Evolutionary conservation across 2,113 vertebrate genomes (phyloP).

Genomic region (Cyprinus carpio): DNA sequence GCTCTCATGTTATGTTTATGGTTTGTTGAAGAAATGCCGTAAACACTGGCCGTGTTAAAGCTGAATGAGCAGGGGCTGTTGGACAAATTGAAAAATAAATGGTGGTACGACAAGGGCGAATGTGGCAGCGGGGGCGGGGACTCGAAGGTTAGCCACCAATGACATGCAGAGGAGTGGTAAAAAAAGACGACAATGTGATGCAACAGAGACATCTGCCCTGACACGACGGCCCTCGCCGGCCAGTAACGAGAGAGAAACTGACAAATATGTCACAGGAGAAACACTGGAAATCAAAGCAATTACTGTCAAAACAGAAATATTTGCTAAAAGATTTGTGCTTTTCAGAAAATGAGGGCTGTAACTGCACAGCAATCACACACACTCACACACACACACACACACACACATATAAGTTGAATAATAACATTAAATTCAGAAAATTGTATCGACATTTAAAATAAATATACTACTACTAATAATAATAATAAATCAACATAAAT

Average conservation of each 20-base stretch:
- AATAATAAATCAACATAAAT: neutral
- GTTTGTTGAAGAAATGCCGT: conserved; percentile 97
- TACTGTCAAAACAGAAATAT: conserved; percentile 96
- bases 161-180: conserved; percentile 86
- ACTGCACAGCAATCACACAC: neutral
- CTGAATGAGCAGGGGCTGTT: conserved; percentile 99
- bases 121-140: conserved; percentile 99
- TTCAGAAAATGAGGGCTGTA: neutral
- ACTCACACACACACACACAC: too few species aligned
- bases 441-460: too few species aligned
- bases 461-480: neutral
- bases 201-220: conserved; percentile 96
- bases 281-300: conserved; percentile 68
- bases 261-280: neutral
- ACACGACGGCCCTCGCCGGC: conserved; percentile 38
- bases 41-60: conserved; percentile 99
- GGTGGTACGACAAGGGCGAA: conserved; percentile 99
- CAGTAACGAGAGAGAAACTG: neutral
- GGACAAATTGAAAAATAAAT: conserved; percentile 99
- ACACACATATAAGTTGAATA: too few species aligned
- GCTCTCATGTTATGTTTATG: conserved; percentile 45
- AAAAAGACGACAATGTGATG: conserved; percentile 81
- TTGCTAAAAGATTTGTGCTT: conserved; percentile 65
- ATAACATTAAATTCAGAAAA: too few species aligned
- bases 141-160: conserved; percentile 99